Evolutionary conservation across 2,888 invertebrate genomes (phyloP).

Genomic region (Patella pellucida): DNA sequence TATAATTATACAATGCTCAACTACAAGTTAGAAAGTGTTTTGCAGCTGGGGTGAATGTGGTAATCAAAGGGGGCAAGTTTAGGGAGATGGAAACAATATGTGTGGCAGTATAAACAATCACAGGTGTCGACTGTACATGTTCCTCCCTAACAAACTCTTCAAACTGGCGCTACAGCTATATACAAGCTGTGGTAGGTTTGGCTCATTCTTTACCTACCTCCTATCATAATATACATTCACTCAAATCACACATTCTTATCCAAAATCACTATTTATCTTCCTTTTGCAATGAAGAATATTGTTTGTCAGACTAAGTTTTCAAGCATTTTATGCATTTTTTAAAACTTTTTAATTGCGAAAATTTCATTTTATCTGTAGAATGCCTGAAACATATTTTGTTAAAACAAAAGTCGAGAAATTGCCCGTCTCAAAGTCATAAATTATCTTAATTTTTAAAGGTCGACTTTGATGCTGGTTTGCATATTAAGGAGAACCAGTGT

Average conservation of each 20-base stretch:
- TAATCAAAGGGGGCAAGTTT: neutral
- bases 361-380: too few species aligned
- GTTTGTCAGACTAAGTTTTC: too few species aligned
- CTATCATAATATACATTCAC: neutral
- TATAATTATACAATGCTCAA: slow-evolving; percentile 4
- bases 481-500: too few species aligned
- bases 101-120: neutral
- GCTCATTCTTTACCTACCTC: neutral
- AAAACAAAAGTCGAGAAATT: too few species aligned
- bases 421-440: too few species aligned
- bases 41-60: neutral
- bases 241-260: neutral
- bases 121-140: neutral
- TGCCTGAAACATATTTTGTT: too few species aligned
- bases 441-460: too few species aligned
- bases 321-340: too few species aligned
- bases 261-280: too few species aligned
- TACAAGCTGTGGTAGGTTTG: slow-evolving; percentile 15
- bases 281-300: too few species aligned
- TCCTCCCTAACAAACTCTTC: neutral
- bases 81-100: neutral
- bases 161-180: slow-evolving; percentile 11
- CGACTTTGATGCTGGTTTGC: too few species aligned
- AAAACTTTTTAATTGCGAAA: too few species aligned
- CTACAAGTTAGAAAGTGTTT: neutral